Evolutionary conservation across 2,113 vertebrate species (phyloP).

Genomic region (Cottus gobio): DNA sequence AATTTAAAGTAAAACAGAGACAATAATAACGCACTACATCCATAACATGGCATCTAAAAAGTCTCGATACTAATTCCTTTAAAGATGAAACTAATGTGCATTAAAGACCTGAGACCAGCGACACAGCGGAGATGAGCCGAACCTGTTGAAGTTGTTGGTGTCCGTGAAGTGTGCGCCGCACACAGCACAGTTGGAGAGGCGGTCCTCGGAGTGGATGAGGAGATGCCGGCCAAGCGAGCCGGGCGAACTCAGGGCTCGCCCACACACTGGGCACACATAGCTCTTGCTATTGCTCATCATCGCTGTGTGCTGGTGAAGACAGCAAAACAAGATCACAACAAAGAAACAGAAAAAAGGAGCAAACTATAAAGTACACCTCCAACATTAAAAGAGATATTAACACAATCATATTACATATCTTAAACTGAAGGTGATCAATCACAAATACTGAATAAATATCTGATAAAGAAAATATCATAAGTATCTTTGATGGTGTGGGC

Average conservation of each 20-base stretch:
- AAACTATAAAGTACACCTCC: background rate
- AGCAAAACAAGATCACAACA: constrained; percentile 30
- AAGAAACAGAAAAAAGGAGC: background rate
- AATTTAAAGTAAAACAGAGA: constrained; percentile 10
- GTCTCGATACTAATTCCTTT: background rate
- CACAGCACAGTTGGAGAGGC: constrained; percentile 96
- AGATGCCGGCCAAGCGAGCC: constrained; percentile 96
- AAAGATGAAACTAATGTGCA: background rate
- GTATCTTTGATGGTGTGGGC: background rate
- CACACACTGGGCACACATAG: constrained; percentile 95
- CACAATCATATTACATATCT: background rate
- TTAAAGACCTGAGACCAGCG: constrained; percentile 6
- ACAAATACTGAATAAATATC: background rate
- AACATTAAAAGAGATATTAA: background rate
- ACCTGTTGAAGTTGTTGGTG: constrained; percentile 98
- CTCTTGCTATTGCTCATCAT: constrained; percentile 93
- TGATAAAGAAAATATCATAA: background rate
- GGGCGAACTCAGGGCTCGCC: constrained; percentile 94
- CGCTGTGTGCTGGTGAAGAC: constrained; percentile 88
- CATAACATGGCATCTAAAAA: background rate
- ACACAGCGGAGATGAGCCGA: constrained; percentile 48
- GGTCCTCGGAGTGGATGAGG: constrained; percentile 97
- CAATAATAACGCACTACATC: background rate
- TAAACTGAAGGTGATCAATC: background rate
- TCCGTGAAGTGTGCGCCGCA: constrained; percentile 95